Percentiles rank a stretch among this genome's conserved stretches.
phyloP scores from a whole-genome alignment of 2,113 vertebrate species.

The Apodemus speciosus region DNA sequence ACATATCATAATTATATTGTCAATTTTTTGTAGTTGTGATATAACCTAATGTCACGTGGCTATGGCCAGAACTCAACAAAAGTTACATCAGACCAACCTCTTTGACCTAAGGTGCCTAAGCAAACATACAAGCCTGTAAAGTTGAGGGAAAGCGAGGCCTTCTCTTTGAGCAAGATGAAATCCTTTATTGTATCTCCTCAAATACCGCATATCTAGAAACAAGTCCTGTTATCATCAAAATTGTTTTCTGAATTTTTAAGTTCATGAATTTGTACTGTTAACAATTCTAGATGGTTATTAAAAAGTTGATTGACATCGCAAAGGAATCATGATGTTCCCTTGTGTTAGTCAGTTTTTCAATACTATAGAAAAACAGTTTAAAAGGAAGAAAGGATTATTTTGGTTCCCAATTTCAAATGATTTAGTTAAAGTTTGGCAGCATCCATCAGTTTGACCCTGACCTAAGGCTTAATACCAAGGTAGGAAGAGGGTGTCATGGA shows the following conservation, averaged over 20 bases:
- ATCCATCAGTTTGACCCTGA: neutral
- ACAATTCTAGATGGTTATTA: constrained; percentile 32
- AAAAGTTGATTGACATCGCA: neutral
- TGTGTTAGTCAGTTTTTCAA: neutral
- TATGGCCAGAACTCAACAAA: neutral
- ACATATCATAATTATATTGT: neutral
- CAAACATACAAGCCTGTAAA: neutral
- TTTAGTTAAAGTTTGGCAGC: neutral
- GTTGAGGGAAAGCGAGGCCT: neutral
- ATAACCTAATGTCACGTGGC: neutral
- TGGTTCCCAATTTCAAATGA: neutral
- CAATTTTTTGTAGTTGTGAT: neutral
- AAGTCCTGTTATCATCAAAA: neutral
- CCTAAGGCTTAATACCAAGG: neutral
- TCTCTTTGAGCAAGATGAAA: neutral
- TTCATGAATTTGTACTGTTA: constrained; percentile 26
- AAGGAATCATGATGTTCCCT: neutral
- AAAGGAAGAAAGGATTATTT: neutral
- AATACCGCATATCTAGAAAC: neutral
- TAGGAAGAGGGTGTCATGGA: neutral
- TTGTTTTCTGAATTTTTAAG: neutral
- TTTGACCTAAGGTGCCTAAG: neutral
- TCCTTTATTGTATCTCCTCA: neutral
- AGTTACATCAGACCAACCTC: neutral
- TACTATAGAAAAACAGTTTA: neutral